These are phyloP conservation scores for Panopea generosa DNA, from an alignment of 2,888 invertebrate genomes.

Conservation along the genomic window DNA sequence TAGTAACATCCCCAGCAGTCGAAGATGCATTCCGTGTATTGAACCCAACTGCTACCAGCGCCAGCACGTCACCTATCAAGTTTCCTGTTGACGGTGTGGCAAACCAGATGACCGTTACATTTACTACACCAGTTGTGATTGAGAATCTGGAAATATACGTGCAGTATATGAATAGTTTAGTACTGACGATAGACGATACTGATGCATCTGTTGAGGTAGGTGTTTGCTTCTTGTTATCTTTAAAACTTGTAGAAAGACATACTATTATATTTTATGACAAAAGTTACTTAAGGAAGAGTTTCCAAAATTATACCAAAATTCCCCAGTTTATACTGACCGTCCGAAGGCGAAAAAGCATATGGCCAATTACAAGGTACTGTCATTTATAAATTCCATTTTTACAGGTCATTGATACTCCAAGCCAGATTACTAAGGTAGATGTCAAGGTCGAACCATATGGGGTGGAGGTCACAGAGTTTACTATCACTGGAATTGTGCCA, in stretches of 20 bases:
- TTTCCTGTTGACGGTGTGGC: neutral
- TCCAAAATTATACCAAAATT: too few relatives aligned
- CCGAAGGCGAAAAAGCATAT: too few relatives aligned
- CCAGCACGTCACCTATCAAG: neutral
- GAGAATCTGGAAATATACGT: constrained; percentile 22
- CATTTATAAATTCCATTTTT: constrained; percentile 1
- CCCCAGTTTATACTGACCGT: too few relatives aligned
- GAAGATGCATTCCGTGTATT: constrained; percentile 13
- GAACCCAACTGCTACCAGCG: constrained; percentile 14
- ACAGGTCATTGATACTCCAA: constrained; percentile 18
- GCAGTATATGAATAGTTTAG: constrained; percentile 11
- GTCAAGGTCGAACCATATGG: constrained; percentile 8
- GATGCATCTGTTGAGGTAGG: constrained; percentile 6
- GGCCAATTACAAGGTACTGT: too few relatives aligned
- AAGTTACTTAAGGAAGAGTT: too few relatives aligned
- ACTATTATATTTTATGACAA: too few relatives aligned
- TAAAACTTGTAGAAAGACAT: too few relatives aligned
- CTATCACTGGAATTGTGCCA: constrained; percentile 12
- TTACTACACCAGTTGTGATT: constrained; percentile 1
- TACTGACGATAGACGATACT: constrained; percentile 22
- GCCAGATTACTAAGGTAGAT: constrained; percentile 19
- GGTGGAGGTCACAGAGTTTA: constrained; percentile 7
- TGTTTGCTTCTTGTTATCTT: neutral
- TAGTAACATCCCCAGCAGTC: constrained; percentile 6
- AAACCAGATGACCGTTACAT: constrained; percentile 14